Evolutionary conservation across 1,140 invertebrate genomes (phyloP).

Genomic region (Cydia amplana): DNA sequence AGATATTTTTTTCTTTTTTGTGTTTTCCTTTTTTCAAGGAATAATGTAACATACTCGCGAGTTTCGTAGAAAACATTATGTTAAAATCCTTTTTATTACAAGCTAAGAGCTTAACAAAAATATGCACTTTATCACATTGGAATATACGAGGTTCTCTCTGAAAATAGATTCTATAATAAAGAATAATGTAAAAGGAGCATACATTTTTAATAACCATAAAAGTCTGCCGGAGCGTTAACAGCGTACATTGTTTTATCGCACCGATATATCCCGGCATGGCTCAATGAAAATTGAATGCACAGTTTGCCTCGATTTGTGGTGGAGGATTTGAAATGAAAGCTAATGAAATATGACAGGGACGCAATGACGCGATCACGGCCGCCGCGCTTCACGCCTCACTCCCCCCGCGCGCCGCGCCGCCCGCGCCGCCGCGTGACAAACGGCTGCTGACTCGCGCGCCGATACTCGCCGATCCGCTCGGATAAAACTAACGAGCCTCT

Average conservation of each 20-base stretch:
- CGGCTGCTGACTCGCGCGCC: conserved; percentile 11
- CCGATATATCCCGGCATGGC: conserved; percentile 23
- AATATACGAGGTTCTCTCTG: not conserved
- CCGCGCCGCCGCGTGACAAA: conserved; percentile 2
- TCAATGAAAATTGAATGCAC: conserved; percentile 32
- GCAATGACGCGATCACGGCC: conserved; percentile 18
- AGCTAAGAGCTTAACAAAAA: not conserved
- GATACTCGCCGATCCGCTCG: conserved; percentile 15
- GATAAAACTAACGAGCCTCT: conserved; percentile 22
- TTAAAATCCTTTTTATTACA: too few species aligned
- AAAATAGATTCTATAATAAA: conserved; percentile 24
- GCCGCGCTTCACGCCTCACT: conserved; percentile 3
- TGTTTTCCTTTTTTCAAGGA: too few species aligned
- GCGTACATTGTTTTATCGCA: conserved; percentile 31
- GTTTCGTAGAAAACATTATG: too few species aligned
- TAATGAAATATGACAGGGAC: conserved; percentile 28
- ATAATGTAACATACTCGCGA: too few species aligned
- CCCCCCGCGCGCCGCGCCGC: not conserved
- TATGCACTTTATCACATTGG: not conserved
- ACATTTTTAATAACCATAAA: conserved; percentile 31
- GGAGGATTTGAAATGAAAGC: conserved; percentile 32
- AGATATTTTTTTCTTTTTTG: too few species aligned
- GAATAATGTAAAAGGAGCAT: conserved; percentile 25
- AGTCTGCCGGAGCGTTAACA: conserved; percentile 22
- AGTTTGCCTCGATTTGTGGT: conserved; percentile 32